phyloP scores from a whole-genome alignment of 2,888 invertebrate genomes.

The Automeris io region DNA sequence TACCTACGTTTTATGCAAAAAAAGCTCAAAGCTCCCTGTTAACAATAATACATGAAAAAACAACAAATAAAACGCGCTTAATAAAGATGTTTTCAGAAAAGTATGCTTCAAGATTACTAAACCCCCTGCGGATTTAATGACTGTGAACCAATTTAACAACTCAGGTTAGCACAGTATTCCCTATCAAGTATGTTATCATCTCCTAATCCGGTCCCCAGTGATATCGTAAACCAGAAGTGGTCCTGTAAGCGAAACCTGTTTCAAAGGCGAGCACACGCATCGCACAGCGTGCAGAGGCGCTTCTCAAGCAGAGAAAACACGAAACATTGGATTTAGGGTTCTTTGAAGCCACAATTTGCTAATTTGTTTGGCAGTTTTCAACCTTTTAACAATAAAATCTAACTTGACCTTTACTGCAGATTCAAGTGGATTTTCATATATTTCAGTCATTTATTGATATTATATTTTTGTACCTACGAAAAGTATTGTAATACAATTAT shows the following conservation, averaged over 20 bases:
- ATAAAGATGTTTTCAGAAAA: slow-evolving; percentile 37
- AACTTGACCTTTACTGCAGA: too few relatives aligned
- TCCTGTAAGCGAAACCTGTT: slow-evolving; percentile 66
- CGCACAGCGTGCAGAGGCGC: slow-evolving; percentile 38
- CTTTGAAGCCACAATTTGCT: slow-evolving; percentile 34
- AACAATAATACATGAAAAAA: too few relatives aligned
- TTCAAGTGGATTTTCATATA: too few relatives aligned
- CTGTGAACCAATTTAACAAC: slow-evolving; percentile 55
- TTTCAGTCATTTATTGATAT: slow-evolving; percentile 45
- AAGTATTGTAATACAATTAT: slow-evolving; percentile 73
- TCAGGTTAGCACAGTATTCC: slow-evolving; percentile 61
- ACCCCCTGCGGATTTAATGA: slow-evolving; percentile 52
- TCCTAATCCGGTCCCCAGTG: slow-evolving; percentile 67
- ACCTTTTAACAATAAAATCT: too few relatives aligned
- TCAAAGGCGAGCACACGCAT: slow-evolving; percentile 56
- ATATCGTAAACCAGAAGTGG: slow-evolving; percentile 72
- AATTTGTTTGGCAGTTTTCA: slow-evolving; percentile 30
- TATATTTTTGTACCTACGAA: slow-evolving; percentile 62
- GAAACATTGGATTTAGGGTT: slow-evolving; percentile 37
- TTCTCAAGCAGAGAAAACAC: slow-evolving; percentile 51
- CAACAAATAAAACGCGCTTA: slow-evolving; percentile 29
- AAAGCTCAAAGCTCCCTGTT: too few relatives aligned
- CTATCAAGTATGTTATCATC: slow-evolving; percentile 66
- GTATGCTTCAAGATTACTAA: slow-evolving; percentile 36
- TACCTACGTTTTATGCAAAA: too few relatives aligned